Conservation (phyloP, 2,888 invertebrate species). For the Phyllotreta striolata region DNA sequence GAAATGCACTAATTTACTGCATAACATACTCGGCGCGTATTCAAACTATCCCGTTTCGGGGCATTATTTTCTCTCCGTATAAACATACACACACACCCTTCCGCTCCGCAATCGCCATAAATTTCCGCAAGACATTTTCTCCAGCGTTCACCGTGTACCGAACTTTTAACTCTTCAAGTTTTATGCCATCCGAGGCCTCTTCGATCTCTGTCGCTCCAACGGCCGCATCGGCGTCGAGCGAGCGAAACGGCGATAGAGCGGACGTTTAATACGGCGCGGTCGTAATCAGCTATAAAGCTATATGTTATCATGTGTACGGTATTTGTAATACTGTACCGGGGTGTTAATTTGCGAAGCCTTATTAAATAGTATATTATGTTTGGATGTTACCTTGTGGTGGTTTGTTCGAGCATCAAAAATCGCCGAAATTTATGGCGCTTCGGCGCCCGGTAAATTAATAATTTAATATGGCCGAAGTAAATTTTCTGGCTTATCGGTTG, state of each 20-base stretch:
- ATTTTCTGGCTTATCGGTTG: conserved; percentile 43
- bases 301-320: conserved; percentile 60
- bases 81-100: conserved; percentile 43
- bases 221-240: conserved; percentile 5
- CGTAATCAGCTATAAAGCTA: conserved; percentile 55
- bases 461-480: conserved; percentile 49
- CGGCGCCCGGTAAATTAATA: conserved; percentile 53
- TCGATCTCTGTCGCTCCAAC: conserved; percentile 24
- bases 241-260: conserved; percentile 25
- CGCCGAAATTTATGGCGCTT: conserved; percentile 54
- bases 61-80: conserved; percentile 50
- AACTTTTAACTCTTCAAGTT: conserved; percentile 36
- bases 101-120: conserved; percentile 57
- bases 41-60: conserved; percentile 50
- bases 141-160: conserved; percentile 48
- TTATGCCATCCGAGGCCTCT: conserved; percentile 21
- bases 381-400: conserved; percentile 54
- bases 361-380: conserved; percentile 63
- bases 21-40: conserved; percentile 48
- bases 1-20: conserved; percentile 49
- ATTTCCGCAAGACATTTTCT: conserved; percentile 55
- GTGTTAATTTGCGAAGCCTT: conserved; percentile 61
- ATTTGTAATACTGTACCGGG: conserved; percentile 59
- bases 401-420: conserved; percentile 53
- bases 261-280: conserved; percentile 32